Evolutionary conservation across 2,888 invertebrate genomes (phyloP).

Genomic region (Chloroclysta siterata): DNA sequence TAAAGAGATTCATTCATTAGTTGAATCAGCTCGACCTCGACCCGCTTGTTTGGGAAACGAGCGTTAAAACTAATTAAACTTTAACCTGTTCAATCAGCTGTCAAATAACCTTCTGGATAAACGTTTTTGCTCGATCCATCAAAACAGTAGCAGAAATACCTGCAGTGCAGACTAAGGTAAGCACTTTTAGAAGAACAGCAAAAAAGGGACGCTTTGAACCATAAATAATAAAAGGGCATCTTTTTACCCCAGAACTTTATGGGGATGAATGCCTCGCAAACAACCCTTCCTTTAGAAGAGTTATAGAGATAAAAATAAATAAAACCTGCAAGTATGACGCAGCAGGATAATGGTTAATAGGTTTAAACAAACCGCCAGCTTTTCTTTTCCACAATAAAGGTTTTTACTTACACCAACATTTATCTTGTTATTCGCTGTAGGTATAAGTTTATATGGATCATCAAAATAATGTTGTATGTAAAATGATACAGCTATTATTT

Average conservation of each 20-base stretch:
- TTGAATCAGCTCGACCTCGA: slow-evolving; percentile 70
- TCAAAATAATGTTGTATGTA: not conserved
- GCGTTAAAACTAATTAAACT: slow-evolving; percentile 73
- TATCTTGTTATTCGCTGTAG: not conserved
- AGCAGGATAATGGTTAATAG: slow-evolving; percentile 13
- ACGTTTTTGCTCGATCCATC: slow-evolving; percentile 30
- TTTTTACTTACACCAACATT: not conserved
- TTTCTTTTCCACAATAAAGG: slow-evolving; percentile 3
- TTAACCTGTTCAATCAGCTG: slow-evolving; percentile 56
- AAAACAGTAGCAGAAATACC: slow-evolving; percentile 34
- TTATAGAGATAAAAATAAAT: slow-evolving; percentile 31
- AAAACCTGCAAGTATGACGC: slow-evolving; percentile 30
- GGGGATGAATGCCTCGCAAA: slow-evolving; percentile 53
- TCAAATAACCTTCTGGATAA: slow-evolving; percentile 39
- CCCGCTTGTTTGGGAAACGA: slow-evolving; percentile 53
- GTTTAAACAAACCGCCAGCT: slow-evolving; percentile 6
- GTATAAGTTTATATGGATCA: slow-evolving; percentile 2
- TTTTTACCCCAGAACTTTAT: slow-evolving; percentile 61
- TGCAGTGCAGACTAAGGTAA: slow-evolving; percentile 36
- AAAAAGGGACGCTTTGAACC: slow-evolving; percentile 63
- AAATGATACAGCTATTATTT: slow-evolving; percentile 8
- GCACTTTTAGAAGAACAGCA: slow-evolving; percentile 52
- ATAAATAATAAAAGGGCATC: slow-evolving; percentile 72
- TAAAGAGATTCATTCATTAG: slow-evolving; percentile 54
- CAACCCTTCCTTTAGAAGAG: slow-evolving; percentile 44